Conservation (phyloP, 92 coral and sea anemone genomes). For the Umimayanthus kanabou region DNA sequence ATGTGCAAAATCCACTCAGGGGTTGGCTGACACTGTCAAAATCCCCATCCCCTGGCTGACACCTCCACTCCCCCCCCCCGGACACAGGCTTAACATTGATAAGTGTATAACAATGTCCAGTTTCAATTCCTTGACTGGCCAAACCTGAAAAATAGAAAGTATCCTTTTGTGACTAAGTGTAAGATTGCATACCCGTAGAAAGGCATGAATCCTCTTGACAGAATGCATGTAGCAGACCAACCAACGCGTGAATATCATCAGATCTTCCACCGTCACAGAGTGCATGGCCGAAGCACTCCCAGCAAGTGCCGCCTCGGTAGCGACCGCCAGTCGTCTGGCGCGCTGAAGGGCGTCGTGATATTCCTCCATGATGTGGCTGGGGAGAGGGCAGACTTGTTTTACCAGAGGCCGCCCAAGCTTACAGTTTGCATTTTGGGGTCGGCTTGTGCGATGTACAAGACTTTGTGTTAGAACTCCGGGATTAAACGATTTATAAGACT, state of each 20-base stretch:
- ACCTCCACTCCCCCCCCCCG: too few species aligned
- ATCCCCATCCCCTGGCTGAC: too few species aligned
- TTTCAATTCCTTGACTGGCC: too few species aligned
- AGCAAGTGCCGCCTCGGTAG: slow-evolving; percentile 87
- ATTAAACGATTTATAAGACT: too few species aligned
- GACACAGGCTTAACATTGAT: too few species aligned
- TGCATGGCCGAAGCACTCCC: slow-evolving; percentile 93
- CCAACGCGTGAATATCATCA: slow-evolving; percentile 91
- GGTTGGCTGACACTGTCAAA: too few species aligned
- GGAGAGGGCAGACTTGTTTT: neutral
- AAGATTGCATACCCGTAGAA: slow-evolving; percentile 70
- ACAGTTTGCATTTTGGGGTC: too few species aligned
- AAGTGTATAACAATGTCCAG: too few species aligned
- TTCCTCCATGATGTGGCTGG: slow-evolving; percentile 93
- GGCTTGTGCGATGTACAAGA: too few species aligned
- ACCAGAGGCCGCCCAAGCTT: neutral
- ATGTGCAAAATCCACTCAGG: too few species aligned
- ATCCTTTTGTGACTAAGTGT: neutral
- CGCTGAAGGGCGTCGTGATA: slow-evolving; percentile 92
- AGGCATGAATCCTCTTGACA: slow-evolving; percentile 84
- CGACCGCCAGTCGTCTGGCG: slow-evolving; percentile 83
- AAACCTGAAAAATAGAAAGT: too few species aligned
- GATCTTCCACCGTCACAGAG: slow-evolving; percentile 86
- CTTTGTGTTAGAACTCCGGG: too few species aligned
- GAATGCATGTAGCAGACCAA: slow-evolving; percentile 93